A percentile compares a stretch with the other conserved stretches of the same genome.
These are phyloP conservation scores for Trissolcus basalis DNA, from an alignment of 1,140 invertebrate species.

Conservation along the genomic window DNA sequence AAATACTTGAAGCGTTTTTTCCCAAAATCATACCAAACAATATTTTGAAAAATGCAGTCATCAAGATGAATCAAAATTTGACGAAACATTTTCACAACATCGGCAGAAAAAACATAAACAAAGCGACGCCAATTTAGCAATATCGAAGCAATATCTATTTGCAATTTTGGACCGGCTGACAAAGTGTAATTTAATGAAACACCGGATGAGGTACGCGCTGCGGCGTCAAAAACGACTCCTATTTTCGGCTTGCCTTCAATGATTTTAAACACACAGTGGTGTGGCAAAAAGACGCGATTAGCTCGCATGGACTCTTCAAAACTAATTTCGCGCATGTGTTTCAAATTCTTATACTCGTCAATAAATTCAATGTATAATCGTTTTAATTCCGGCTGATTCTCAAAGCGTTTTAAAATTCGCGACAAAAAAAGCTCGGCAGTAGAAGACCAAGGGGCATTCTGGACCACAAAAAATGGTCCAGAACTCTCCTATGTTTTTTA, in stretches of 20 bases:
- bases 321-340: neutral
- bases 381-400: neutral
- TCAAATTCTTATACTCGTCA: neutral
- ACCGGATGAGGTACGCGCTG: neutral
- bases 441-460: too few relatives aligned
- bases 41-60: slow-evolving; percentile 3
- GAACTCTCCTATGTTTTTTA: too few relatives aligned
- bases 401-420: neutral
- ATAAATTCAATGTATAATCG: neutral
- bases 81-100: neutral
- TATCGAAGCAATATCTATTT: neutral
- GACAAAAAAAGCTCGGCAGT: too few relatives aligned
- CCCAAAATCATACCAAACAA: neutral
- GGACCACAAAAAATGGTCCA: too few relatives aligned
- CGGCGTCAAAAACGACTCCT: neutral
- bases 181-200: neutral
- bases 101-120: neutral
- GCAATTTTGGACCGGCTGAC: neutral
- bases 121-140: neutral
- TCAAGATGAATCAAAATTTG: neutral
- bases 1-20: neutral
- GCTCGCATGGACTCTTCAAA: neutral
- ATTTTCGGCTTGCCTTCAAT: neutral
- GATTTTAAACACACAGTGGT: neutral
- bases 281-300: neutral